These are phyloP conservation scores for Callinectes sapidus DNA, from an alignment of 2,888 invertebrate genomes.

Conservation along the genomic window DNA sequence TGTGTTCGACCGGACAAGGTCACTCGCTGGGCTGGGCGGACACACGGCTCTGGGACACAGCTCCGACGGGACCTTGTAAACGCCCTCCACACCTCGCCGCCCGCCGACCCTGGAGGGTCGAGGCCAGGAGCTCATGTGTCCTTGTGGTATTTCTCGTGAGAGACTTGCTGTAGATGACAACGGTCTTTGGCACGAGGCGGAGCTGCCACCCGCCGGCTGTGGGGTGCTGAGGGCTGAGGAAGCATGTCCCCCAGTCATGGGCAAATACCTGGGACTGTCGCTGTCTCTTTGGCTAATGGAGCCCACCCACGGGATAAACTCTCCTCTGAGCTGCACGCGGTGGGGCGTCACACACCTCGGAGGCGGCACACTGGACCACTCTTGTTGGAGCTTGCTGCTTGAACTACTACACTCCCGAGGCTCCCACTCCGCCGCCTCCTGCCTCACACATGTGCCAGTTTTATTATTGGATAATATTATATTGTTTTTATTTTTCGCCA, in stretches of 20 bases:
- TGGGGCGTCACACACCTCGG: slow-evolving; percentile 60
- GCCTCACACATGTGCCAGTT: slow-evolving; percentile 10
- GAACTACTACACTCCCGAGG: not conserved
- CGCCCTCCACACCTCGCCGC: not conserved
- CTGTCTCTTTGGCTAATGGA: slow-evolving; percentile 23
- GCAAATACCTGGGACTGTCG: slow-evolving; percentile 54
- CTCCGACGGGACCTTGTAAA: slow-evolving; percentile 13
- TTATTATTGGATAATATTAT: not conserved
- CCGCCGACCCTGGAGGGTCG: slow-evolving; percentile 51
- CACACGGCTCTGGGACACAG: slow-evolving; percentile 44
- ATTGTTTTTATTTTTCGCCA: slow-evolving; percentile 39
- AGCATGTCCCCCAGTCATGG: slow-evolving; percentile 44
- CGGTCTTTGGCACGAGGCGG: slow-evolving; percentile 40
- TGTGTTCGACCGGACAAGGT: slow-evolving; percentile 42
- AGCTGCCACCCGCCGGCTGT: slow-evolving; percentile 8
- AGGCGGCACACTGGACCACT: slow-evolving; percentile 50
- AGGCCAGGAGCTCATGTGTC: slow-evolving; percentile 55
- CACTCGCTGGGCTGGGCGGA: slow-evolving; percentile 37
- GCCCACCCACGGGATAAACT: slow-evolving; percentile 58
- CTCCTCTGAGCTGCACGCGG: slow-evolving; percentile 47
- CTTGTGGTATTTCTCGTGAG: not conserved
- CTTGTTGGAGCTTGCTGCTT: slow-evolving; percentile 15
- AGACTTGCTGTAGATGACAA: slow-evolving; percentile 21
- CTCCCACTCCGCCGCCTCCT: not conserved
- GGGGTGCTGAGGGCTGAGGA: slow-evolving; percentile 20